Evolutionary conservation across 2,888 invertebrate genomes (phyloP), one percentile per base, ranked within the genome.

Genomic region (Ganaspis brasiliensis): DNA sequence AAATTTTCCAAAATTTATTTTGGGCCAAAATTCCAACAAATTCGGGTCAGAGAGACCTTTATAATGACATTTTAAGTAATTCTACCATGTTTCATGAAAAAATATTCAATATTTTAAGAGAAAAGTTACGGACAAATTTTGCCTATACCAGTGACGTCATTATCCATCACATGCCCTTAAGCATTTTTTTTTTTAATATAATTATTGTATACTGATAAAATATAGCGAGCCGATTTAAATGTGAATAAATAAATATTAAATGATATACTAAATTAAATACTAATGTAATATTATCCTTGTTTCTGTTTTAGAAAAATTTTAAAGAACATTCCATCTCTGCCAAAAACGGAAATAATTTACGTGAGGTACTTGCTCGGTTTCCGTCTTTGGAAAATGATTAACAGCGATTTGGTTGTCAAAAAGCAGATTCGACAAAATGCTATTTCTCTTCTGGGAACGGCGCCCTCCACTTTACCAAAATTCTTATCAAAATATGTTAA

Each of bases 371-470:
- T 91, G 78, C 87, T 91, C 26, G 86, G 87, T 61, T 91, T 89
- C 83, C 87, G 88, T 75, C 84, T 91, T 45, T 91, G 91, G 91
- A 90, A 87, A 77, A 88, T 87, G 77, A 83, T 91, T 49, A 89
- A 89, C 81, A 86, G 88, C 74, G 80, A 82, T 35, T 26, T 49
- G 21, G 82, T 84, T 12, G 84, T 86, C 16, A 89, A 87, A 75
- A 85, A 86, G 81, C 82, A 88, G 67, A 90, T 91, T 79, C 86
- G 86, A 70, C 72, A 84, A 57, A 82, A 78, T 71, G 91, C 90
- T 16, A 71, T 87, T 55, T 78, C 83, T 59, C 84, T 88, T 37
- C 83, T 91, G 59, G 87, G 88, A 24, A 73, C 80, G 74, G 82
- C 86, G 45, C 89, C 91, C 57, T 49, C 79, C 12, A 80, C 84